phyloP scores from a whole-genome alignment of 2,797 vertebrate genomes.

The Eremophila alpestris region DNA sequence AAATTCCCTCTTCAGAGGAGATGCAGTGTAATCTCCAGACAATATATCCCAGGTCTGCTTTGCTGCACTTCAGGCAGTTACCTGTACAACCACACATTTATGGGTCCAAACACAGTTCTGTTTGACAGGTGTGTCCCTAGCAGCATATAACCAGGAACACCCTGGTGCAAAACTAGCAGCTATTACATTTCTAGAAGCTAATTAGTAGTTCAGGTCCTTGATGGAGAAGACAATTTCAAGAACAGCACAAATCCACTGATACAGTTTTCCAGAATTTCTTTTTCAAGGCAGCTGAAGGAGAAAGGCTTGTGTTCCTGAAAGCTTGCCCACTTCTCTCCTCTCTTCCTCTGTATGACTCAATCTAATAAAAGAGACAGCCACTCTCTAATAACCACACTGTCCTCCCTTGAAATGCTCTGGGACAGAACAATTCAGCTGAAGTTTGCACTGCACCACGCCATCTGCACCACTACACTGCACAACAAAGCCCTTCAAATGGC shows the following conservation, averaged over 20 bases:
- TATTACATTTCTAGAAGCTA: not conserved
- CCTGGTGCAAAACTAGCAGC: not conserved
- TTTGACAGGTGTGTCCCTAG: not conserved
- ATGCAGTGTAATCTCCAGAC: not conserved
- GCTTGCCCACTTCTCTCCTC: not conserved
- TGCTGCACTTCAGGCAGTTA: not conserved
- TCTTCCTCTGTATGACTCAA: not conserved
- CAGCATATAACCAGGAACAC: not conserved
- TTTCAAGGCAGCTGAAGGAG: not conserved
- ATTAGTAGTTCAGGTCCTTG: not conserved
- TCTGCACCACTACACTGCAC: no score
- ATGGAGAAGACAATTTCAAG: not conserved
- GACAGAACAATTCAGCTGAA: not conserved
- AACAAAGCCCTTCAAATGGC: not conserved
- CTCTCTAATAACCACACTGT: not conserved
- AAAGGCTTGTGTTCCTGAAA: not conserved
- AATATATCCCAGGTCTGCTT: not conserved
- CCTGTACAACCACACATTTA: not conserved
- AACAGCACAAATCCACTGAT: not conserved
- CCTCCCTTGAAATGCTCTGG: not conserved
- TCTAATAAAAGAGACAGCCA: not conserved
- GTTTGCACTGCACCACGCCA: fast-evolving
- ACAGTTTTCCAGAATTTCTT: not conserved
- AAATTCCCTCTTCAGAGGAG: not conserved
- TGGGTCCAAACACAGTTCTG: not conserved